These are phyloP conservation scores for Eucera pruinosa DNA, from an alignment of 2,888 invertebrate genomes.

Conservation along the genomic window DNA sequence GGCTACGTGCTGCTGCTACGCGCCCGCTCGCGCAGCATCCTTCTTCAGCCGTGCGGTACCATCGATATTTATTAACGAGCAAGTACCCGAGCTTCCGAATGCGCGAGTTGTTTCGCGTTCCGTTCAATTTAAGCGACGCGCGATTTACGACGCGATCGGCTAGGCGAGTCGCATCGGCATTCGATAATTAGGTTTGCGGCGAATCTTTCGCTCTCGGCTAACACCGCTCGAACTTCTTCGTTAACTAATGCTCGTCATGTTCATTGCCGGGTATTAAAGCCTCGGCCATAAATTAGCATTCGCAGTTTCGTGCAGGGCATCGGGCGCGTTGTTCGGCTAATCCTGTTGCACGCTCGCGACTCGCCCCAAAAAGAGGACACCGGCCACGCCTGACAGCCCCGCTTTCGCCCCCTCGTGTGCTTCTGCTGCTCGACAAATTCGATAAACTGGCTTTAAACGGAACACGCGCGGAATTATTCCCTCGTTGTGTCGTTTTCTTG, in stretches of 20 bases:
- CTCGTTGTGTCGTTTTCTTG: neutral
- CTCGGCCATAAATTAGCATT: constrained; percentile 66
- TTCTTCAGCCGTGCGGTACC: constrained; percentile 21
- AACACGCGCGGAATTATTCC: constrained; percentile 27
- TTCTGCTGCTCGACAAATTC: constrained; percentile 9
- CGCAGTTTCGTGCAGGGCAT: constrained; percentile 35
- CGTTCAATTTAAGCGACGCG: constrained; percentile 5
- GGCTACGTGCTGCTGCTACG: constrained; percentile 21
- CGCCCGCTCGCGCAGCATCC: constrained; percentile 3
- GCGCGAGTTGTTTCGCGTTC: constrained; percentile 1
- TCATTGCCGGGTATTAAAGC: constrained; percentile 60
- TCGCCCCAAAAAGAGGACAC: constrained; percentile 3
- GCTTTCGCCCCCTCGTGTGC: constrained; percentile 8
- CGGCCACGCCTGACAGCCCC: neutral
- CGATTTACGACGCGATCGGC: neutral
- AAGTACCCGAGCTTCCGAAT: constrained; percentile 1
- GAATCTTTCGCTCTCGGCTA: too few species aligned
- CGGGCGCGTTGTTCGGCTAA: constrained; percentile 24
- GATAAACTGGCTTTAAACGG: constrained; percentile 19
- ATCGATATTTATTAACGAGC: constrained; percentile 41
- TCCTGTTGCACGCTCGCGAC: constrained; percentile 7
- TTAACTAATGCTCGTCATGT: constrained; percentile 75
- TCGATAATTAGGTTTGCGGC: too few species aligned
- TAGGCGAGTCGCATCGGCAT: neutral
- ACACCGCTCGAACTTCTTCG: too few species aligned